Evolutionary conservation across 2,888 invertebrate species (phyloP).

Genomic region (Athalia rosae): DNA sequence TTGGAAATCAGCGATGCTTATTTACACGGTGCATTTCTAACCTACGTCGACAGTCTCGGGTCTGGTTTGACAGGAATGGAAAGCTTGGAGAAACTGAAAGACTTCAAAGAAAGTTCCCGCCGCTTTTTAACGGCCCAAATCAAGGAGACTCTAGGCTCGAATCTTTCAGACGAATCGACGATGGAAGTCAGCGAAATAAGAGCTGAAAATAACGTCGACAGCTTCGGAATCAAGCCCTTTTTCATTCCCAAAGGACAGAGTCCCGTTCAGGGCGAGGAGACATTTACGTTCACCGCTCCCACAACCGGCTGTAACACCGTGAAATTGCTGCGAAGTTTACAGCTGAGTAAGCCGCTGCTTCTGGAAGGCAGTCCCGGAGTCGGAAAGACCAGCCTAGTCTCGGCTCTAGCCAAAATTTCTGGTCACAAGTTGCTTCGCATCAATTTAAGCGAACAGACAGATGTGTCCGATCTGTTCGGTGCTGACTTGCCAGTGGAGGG

Average conservation of each 20-base stretch:
- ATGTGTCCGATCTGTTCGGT: conserved; percentile 98
- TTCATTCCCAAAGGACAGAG: conserved; percentile 78
- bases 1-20: conserved; percentile 81
- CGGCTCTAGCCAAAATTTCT: conserved; percentile 89
- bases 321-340: conserved; percentile 90
- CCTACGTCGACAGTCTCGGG: conserved; percentile 94
- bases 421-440: conserved; percentile 92
- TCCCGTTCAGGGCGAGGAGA: conserved; percentile 60
- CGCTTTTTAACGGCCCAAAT: conserved; percentile 78
- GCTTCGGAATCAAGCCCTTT: conserved; percentile 88
- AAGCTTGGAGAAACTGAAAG: conserved; percentile 70
- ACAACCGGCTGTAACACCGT: conserved; percentile 89
- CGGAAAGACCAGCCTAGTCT: conserved; percentile 97
- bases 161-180: conserved; percentile 47
- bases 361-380: conserved; percentile 99
- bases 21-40: conserved; percentile 92
- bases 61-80: conserved; percentile 86
- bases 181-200: conserved; percentile 60
- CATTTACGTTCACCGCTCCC: conserved; percentile 85
- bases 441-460: conserved; percentile 99
- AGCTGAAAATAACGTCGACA: conserved; percentile 70
- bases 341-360: conserved; percentile 93
- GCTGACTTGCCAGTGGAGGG: conserved; percentile 97
- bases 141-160: conserved; percentile 55
- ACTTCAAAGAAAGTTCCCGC: conserved; percentile 75